These are phyloP conservation scores for Hypothenemus hampei DNA, from an alignment of 1,140 invertebrate genomes.

Conservation along the genomic window DNA sequence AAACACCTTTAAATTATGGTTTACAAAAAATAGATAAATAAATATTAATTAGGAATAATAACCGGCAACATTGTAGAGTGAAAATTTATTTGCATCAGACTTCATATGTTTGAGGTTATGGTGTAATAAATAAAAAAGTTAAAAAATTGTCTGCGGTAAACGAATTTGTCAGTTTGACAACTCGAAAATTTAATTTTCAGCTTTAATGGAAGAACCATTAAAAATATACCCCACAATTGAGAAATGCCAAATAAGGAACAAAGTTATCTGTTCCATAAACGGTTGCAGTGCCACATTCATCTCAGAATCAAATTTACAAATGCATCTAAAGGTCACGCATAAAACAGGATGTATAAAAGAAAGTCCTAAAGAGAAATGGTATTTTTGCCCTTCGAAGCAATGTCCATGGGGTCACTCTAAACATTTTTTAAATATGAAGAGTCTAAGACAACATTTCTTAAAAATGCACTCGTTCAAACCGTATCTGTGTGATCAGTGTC, in stretches of 20 bases:
- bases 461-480: conserved; percentile 58
- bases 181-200: too few species aligned
- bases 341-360: conserved; percentile 27
- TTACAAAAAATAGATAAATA: too few species aligned
- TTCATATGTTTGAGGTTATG: too few species aligned
- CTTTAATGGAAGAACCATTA: conserved; percentile 10
- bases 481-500: conserved; percentile 50
- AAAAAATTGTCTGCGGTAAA: too few species aligned
- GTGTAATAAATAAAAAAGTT: too few species aligned
- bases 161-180: too few species aligned
- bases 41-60: too few species aligned
- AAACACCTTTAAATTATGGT: too few species aligned
- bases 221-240: conserved; percentile 37
- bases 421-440: conserved; percentile 41
- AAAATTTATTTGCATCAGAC: too few species aligned
- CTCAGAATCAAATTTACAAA: conserved; percentile 41
- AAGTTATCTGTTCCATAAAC: conserved; percentile 40
- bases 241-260: conserved; percentile 34
- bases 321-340: conserved; percentile 42
- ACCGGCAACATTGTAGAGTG: too few species aligned
- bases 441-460: conserved; percentile 54
- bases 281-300: conserved; percentile 39
- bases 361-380: conserved; percentile 26
- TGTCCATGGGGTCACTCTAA: conserved; percentile 38
- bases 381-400: conserved; percentile 37